Evolutionary conservation across 2,113 vertebrate species (phyloP), one percentile per base, ranked within the genome.

Genomic region (Anoura caudifer): DNA sequence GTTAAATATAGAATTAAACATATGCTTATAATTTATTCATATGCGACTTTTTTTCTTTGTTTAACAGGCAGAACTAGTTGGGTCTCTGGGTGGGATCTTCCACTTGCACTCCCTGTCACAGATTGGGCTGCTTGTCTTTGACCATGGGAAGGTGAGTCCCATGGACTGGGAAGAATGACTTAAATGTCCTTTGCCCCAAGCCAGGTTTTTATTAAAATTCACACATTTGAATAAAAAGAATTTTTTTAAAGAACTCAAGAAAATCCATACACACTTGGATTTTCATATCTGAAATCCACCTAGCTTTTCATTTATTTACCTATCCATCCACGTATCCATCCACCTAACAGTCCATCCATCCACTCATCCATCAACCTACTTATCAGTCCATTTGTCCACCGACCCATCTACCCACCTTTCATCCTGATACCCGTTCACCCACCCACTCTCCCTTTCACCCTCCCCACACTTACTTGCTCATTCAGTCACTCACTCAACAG

Each of bases 81-180:
- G 95, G 2, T 8, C 36, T 3, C 5, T 98, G 9, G 96, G 90
- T 7, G 97, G 96, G 0, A 22, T 96, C 54, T 97, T 97, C 72
- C 13, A 4, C 33, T 61, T 98, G 0, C 61, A 94, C 4, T 90
- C 97, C 33, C 0, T 98, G 41, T 97, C 97, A 2, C 92, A 98
- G 81, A 0, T 61, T 0, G 97, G 83, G 22, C 1, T 97, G 24
- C 92, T 98, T 2, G 1, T 61, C 2, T 2, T 52, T 2, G 2
- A 63, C 3, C 0, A 38, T 0, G 0, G 2, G 0, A 52, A 15
- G 61, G 97, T 97, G 20, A 96, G 97, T 77, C 11, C 2, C 31
- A 19, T 12, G 13, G 24, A 12, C n/a, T 7, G 22, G 16, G 24
- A 50, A 22, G 26, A 7, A n/a, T 12, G 9, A 13, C 10, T 72